Base-by-base conservation (phyloP, 2,888 invertebrate genomes). In the Monoplex corrugatus region DNA sequence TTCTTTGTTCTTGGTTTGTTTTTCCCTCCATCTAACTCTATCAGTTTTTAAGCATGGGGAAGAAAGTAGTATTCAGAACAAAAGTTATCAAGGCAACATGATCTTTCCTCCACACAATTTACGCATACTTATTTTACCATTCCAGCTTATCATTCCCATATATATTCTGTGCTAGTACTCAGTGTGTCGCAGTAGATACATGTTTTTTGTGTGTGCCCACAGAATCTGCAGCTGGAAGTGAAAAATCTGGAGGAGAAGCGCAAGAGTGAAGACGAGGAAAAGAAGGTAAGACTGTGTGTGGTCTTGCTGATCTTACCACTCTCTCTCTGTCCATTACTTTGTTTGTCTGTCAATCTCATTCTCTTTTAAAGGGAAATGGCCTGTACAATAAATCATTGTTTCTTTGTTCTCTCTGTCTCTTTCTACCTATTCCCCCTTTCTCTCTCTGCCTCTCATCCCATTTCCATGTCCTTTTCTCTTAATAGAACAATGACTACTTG, bases 221-320 rank as follows among this genome's bases (percentile, higher is more conserved):
- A 87, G 83, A 43, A 32, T 2, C 63, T 89, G 50, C 68, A 84
- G 44, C 13, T 16, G 32, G 85, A 87, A 32, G 78, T 89, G 2
- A 87, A 87, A 50, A 43, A 83, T n/a, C 38, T 88, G 80, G 88
- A 90, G 45, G 87, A 84, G 13, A 87, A 87, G 68, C 50, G 85
- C 28, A 84, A 75, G 40, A 89, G 44, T 19, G 50, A 78, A 5
- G 84, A 89, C 3, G 83, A 45, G 8, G 87, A 89, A 57, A 87
- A 23, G 57, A 6, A 80, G 72, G 89, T 87, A 35, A 35, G 82
- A 6, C 28, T 57, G 57, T 16, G 28, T 57, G n/a, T n/a, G n/a
- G n/a, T n/a, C 28, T 1, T n/a, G 6, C 6, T 68, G 19, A 8
- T 68, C n/a, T 68, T n/a, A 19, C 68, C 8, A 28, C 28, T n/a